phyloP scores from a whole-genome alignment of 2,888 invertebrate species.

The Machimus rusticus region DNA sequence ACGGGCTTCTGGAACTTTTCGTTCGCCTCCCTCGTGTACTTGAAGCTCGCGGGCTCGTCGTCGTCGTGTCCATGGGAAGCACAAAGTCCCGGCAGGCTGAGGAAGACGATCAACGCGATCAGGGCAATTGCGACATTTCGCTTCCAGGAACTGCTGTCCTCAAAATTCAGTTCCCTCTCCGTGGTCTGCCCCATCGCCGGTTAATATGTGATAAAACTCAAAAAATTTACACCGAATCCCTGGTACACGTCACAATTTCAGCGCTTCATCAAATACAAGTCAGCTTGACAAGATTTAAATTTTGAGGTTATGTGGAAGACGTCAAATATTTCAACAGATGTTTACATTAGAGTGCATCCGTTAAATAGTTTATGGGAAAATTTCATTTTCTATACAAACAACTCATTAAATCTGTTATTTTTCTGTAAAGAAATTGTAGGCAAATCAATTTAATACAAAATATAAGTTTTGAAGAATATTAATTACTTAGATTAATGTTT shows the following conservation, averaged over 20 bases:
- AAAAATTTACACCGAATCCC: background rate
- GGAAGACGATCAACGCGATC: constrained; percentile 55
- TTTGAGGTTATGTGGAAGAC: background rate
- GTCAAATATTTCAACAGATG: background rate
- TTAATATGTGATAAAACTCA: background rate
- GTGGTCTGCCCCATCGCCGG: background rate
- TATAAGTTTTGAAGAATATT: too few relatives aligned
- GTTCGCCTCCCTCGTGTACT: constrained; percentile 82
- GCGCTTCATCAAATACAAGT: background rate
- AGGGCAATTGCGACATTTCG: constrained; percentile 53
- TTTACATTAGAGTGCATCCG: background rate
- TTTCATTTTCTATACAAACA: background rate
- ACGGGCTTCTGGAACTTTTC: constrained; percentile 53
- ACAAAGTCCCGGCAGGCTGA: constrained; percentile 60
- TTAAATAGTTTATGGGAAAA: background rate
- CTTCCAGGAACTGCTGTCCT: constrained; percentile 28
- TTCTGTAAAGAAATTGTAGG: too few relatives aligned
- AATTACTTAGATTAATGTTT: background rate
- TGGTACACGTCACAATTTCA: constrained; percentile 26
- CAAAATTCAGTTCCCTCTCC: background rate
- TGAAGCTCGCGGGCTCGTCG: constrained; percentile 76
- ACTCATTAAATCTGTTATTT: too few relatives aligned
- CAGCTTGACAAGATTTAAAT: background rate
- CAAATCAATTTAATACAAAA: background rate
- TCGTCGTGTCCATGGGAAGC: constrained; percentile 60